Percentiles rank a stretch among this genome's conserved stretches.
These are phyloP conservation scores for Apodemus speciosus DNA, from an alignment of 2,113 vertebrate species.

Conservation along the genomic window DNA sequence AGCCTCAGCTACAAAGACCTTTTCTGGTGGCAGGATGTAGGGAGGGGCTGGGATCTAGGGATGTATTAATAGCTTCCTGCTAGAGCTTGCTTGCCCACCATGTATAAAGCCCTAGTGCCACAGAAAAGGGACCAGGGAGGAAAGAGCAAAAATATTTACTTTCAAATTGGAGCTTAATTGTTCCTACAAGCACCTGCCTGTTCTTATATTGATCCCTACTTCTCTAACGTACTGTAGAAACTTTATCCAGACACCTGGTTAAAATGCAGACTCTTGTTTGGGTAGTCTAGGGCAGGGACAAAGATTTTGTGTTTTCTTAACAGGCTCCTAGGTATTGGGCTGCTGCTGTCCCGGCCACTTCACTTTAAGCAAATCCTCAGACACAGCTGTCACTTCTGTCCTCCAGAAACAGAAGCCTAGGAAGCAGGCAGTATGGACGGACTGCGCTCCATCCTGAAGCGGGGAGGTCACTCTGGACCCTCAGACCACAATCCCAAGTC, in stretches of 20 bases:
- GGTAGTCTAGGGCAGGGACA: neutral
- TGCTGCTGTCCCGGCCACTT: too few species aligned
- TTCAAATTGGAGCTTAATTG: neutral
- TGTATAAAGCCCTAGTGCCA: neutral
- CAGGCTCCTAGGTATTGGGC: neutral
- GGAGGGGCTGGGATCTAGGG: too few species aligned
- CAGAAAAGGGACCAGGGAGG: neutral
- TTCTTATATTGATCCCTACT: neutral
- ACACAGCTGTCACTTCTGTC: neutral
- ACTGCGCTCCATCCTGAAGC: neutral
- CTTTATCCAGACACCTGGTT: neutral
- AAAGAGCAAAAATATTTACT: neutral
- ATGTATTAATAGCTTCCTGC: neutral
- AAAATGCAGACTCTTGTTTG: neutral
- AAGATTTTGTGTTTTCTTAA: neutral
- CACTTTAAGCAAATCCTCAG: neutral
- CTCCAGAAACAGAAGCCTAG: neutral
- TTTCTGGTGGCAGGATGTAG: neutral
- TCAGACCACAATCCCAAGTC: conserved; percentile 81
- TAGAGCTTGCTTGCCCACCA: neutral
- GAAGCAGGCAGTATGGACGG: neutral
- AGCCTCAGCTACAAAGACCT: neutral
- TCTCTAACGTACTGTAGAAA: neutral
- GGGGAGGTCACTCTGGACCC: conserved; percentile 83
- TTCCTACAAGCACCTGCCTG: neutral